Evolutionary conservation across 2,113 vertebrate genomes (phyloP).

Genomic region (Copsychus sechellarum): DNA sequence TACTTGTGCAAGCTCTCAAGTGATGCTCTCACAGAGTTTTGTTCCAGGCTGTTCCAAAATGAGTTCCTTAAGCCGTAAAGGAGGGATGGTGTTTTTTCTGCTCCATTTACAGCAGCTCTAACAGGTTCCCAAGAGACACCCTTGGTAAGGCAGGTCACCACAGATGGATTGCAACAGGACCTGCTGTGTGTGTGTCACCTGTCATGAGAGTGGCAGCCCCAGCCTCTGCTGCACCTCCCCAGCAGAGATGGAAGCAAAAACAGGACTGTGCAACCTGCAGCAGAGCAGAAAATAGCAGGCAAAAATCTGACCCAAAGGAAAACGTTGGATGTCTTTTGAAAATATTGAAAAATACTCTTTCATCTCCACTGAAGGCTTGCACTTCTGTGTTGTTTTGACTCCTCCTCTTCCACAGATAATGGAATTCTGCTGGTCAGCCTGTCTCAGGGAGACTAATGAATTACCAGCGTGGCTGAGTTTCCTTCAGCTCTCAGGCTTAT

Average conservation of each 20-base stretch:
- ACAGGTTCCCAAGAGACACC: background rate
- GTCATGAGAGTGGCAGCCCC: fast-evolving
- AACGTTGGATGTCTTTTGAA: background rate
- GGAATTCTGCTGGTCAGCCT: background rate
- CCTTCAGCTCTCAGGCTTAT: background rate
- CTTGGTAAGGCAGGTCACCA: background rate
- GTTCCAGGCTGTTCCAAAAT: background rate
- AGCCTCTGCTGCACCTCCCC: background rate
- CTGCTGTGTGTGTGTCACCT: background rate
- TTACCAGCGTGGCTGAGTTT: background rate
- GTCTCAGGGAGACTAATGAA: background rate
- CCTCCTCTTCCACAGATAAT: fast-evolving
- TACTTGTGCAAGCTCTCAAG: background rate
- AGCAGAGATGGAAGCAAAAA: background rate
- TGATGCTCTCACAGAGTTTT: background rate
- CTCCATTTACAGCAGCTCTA: background rate
- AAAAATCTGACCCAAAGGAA: background rate
- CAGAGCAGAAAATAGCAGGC: background rate
- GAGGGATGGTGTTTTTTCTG: background rate
- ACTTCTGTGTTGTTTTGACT: background rate
- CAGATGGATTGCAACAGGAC: background rate
- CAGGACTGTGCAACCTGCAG: background rate
- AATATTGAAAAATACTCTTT: background rate
- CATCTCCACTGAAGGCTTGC: background rate
- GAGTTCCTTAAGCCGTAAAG: background rate